These are phyloP conservation scores for Meleagris gallopavo DNA, from an alignment of 2,113 vertebrate species.

Conservation along the genomic window DNA sequence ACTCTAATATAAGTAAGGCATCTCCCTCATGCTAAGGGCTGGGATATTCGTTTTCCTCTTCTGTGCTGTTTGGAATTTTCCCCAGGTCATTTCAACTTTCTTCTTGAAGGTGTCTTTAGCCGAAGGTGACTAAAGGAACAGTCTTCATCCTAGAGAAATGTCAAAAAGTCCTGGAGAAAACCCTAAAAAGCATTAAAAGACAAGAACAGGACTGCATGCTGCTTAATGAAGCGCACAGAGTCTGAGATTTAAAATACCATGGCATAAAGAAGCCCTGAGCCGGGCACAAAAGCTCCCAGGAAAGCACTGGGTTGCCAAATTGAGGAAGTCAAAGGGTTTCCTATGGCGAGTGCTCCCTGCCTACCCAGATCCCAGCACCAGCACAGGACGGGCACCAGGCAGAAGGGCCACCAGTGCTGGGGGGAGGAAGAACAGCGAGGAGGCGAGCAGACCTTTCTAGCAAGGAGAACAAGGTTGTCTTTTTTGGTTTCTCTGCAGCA, in stretches of 20 bases:
- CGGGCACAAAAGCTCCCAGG: background rate
- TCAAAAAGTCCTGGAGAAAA: conserved; percentile 77
- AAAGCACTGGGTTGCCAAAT: background rate
- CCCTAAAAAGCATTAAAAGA: conserved; percentile 72
- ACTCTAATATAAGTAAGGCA: conserved; percentile 41
- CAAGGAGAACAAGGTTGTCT: background rate
- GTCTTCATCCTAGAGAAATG: conserved; percentile 73
- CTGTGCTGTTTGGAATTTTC: conserved; percentile 75
- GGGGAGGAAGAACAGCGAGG: background rate
- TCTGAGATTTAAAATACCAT: conserved; percentile 12
- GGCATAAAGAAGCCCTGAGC: background rate
- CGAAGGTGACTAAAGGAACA: conserved; percentile 72
- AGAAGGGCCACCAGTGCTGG: background rate
- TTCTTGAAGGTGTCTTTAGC: conserved; percentile 72
- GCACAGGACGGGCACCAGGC: background rate
- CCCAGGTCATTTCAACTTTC: conserved; percentile 74
- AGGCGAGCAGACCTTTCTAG: background rate
- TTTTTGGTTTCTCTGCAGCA: background rate
- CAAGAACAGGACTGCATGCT: conserved; percentile 63
- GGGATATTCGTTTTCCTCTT: conserved; percentile 70
- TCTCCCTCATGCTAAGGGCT: conserved; percentile 69
- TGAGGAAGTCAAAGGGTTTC: background rate
- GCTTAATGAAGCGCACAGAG: conserved; percentile 19
- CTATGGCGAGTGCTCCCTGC: background rate
- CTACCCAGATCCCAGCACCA: background rate